Base-by-base conservation (phyloP, 2,113 vertebrate genomes). In the Ciconia boyciana region DNA sequence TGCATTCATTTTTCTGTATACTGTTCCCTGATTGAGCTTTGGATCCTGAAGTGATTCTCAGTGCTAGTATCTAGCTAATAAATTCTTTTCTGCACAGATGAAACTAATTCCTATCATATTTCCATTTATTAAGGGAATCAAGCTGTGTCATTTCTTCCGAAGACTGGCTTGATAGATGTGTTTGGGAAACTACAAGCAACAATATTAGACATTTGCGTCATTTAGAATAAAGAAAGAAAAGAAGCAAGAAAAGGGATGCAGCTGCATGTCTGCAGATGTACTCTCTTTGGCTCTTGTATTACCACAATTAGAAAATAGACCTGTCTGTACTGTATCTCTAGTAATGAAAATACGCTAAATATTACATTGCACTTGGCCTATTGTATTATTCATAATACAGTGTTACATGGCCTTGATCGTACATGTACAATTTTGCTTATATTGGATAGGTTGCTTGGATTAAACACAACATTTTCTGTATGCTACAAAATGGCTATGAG, bases 31-130 rank as follows among this genome's bases (percentile, higher is more conserved):
- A 71, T 70, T 0, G 0, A 68, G 66, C 48, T 75, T 81, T 1
- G 7, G 32, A 34, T 84, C 58, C 54, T 87, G 72, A 60, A 83
- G 32, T 87, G 86, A 48, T 79, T 88, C 57, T 93, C 60, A 28
- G 60, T 79, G 61, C 77, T 91, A 39, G 32, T 58, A 36, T 75
- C 65, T 48, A 4, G 1, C 48, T 87, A 85, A 89, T 84, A 85
- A 95, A 82, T 68, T 84, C 26, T 79, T 28, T 86, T 92, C 60
- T 78, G 83, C 65, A 29, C 0, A 1, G n/a, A 43, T 89, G 85
- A 80, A 90, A 86, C 83, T 22, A 83, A 52, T 86, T 94, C 57
- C 58, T 93, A 28, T 82, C 57, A 39, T 83, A 89, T 88, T 95
- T 93, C 39, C 54, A 4, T 87, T 95, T 83, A 92, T 74, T 90